phyloP scores from a whole-genome alignment of 2,113 vertebrate species.

The Rana temporaria region DNA sequence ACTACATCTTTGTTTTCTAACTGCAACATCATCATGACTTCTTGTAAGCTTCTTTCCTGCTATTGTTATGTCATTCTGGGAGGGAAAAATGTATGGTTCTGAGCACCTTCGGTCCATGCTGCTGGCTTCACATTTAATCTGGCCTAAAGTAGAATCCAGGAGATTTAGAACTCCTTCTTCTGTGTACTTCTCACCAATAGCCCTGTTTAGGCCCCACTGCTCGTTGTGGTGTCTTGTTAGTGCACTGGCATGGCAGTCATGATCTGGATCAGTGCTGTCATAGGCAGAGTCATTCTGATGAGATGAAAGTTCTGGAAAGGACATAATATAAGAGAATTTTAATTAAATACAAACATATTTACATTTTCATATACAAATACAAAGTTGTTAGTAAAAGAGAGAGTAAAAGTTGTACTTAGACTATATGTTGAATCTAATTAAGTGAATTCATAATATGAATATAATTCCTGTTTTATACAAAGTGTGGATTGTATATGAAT shows the following conservation, averaged over 20 bases:
- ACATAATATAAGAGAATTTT: background rate
- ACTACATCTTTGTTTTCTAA: conserved; percentile 62
- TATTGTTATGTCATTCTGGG: conserved; percentile 58
- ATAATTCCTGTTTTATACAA: too few relatives aligned
- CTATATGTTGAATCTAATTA: too few relatives aligned
- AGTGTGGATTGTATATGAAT: too few relatives aligned
- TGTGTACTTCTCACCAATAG: conserved; percentile 38
- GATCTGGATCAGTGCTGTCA: conserved; percentile 88
- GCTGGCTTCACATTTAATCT: conserved; percentile 64
- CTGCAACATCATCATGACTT: conserved; percentile 83
- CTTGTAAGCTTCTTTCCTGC: conserved; percentile 74
- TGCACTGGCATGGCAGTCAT: conserved; percentile 66
- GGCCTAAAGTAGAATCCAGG: conserved; percentile 61
- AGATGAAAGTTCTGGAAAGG: conserved; percentile 74
- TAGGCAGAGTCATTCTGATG: conserved; percentile 92
- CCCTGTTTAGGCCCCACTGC: background rate
- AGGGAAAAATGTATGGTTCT: conserved; percentile 79
- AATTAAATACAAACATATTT: too few relatives aligned
- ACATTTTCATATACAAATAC: too few relatives aligned
- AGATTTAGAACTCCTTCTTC: conserved; percentile 18
- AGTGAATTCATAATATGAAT: too few relatives aligned
- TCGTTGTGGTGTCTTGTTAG: conserved; percentile 35
- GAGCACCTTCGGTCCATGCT: conserved; percentile 82
- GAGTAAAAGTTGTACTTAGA: too few relatives aligned
- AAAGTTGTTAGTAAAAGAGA: too few relatives aligned